phyloP scores from a whole-genome alignment of 2,888 invertebrate genomes.

The Hyposoter dolosus region DNA sequence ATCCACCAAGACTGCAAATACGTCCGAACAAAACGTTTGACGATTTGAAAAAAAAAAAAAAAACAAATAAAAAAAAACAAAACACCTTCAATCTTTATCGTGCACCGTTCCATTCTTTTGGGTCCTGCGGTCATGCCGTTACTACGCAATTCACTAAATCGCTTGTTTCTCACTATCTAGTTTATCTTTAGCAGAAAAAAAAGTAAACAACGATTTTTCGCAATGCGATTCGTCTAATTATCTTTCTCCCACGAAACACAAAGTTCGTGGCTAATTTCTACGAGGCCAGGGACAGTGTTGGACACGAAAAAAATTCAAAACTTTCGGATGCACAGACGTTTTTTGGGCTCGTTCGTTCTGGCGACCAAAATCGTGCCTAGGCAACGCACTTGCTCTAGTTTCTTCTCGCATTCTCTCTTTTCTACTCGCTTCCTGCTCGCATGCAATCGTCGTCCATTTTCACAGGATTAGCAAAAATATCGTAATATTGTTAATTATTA shows the following conservation, averaged over 20 bases:
- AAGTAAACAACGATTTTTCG: constrained; percentile 25
- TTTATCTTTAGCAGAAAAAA: background rate
- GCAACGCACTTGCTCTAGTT: constrained; percentile 5
- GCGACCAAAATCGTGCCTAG: constrained; percentile 23
- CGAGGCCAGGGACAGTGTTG: background rate
- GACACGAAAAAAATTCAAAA: background rate
- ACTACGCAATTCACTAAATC: constrained; percentile 66
- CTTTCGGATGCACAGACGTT: constrained; percentile 2
- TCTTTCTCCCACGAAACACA: background rate
- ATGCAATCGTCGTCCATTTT: constrained; percentile 33
- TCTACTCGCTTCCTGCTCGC: constrained; percentile 3
- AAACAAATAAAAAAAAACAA: background rate
- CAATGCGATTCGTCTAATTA: constrained; percentile 10
- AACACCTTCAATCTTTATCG: constrained; percentile 6
- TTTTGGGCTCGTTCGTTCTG: constrained; percentile 12
- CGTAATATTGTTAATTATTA: background rate
- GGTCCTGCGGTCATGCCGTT: constrained; percentile 44
- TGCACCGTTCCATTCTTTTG: constrained; percentile 36
- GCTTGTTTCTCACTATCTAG: background rate
- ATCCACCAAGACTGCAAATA: constrained; percentile 94
- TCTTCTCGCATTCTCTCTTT: background rate
- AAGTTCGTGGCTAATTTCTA: constrained; percentile 16
- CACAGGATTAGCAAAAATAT: background rate
- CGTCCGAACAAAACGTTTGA: constrained; percentile 72
- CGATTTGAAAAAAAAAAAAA: constrained; percentile 26